phyloP scores from a whole-genome alignment of 2,797 vertebrate species.

The Cryptoprocta ferox region DNA sequence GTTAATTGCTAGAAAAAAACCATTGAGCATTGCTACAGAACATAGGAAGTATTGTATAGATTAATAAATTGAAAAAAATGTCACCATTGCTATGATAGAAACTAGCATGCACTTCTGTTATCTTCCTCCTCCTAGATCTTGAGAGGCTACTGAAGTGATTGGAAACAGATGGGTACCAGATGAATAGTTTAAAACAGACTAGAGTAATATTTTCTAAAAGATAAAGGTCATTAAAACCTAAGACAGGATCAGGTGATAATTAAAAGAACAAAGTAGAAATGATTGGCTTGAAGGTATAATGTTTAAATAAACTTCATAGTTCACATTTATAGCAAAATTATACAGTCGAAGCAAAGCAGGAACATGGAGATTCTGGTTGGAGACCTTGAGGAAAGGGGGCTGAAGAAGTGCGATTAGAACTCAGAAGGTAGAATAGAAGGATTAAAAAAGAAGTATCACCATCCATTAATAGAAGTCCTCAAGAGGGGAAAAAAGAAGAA shows the following conservation, averaged over 20 bases:
- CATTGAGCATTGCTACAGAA: background rate
- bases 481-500: background rate
- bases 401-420: background rate
- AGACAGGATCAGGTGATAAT: background rate
- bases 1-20: background rate
- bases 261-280: background rate
- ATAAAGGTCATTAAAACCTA: background rate
- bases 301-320: background rate
- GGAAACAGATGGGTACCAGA: background rate
- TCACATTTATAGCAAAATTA: background rate
- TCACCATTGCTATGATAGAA: background rate
- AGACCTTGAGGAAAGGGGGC: background rate
- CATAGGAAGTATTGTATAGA: background rate
- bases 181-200: background rate
- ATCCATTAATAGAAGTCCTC: background rate
- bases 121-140: background rate
- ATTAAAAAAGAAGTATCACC: background rate
- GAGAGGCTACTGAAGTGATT: background rate
- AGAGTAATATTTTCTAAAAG: background rate
- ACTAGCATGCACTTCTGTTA: background rate
- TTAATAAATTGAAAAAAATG: background rate
- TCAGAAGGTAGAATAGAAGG: background rate
- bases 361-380: background rate
- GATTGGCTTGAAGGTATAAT: background rate
- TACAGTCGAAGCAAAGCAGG: background rate